Evolutionary conservation across 92 coral and sea anemone species (phyloP).

Genomic region (Scolanthus callimorphus): DNA sequence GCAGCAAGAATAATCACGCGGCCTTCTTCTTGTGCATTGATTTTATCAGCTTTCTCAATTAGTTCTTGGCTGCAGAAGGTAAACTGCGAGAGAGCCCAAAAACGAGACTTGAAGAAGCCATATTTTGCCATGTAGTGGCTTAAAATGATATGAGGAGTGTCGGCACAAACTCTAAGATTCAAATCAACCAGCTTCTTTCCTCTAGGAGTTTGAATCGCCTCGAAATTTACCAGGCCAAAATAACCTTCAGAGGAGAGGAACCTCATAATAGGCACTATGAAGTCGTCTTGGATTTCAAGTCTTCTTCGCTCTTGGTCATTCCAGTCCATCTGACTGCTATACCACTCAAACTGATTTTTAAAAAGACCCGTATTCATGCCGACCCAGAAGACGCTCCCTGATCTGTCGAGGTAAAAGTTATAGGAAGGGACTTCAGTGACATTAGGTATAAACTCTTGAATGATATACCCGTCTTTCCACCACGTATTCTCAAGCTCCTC

Average conservation of each 20-base stretch:
- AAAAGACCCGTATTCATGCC: slow-evolving; percentile 26
- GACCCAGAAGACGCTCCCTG: slow-evolving; percentile 40
- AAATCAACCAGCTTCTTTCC: slow-evolving; percentile 35
- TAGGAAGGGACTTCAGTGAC: slow-evolving; percentile 30
- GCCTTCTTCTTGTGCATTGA: not conserved
- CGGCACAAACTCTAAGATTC: slow-evolving; percentile 46
- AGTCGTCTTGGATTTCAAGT: slow-evolving; percentile 20
- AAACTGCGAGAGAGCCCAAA: not conserved
- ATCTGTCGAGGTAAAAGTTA: slow-evolving; percentile 33
- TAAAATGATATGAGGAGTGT: slow-evolving; percentile 32
- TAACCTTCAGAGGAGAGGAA: slow-evolving; percentile 33
- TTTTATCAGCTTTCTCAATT: slow-evolving; percentile 14
- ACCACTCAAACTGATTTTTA: slow-evolving; percentile 21
- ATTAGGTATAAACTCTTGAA: slow-evolving; percentile 27
- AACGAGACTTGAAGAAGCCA: slow-evolving; percentile 2
- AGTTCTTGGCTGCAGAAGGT: slow-evolving; percentile 3
- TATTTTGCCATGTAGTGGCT: slow-evolving; percentile 33
- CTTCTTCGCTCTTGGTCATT: slow-evolving; percentile 20
- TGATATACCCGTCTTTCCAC: slow-evolving; percentile 31
- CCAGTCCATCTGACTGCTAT: slow-evolving; percentile 22
- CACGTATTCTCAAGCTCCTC: slow-evolving; percentile 8
- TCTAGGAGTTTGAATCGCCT: slow-evolving; percentile 17
- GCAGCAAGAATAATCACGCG: not conserved
- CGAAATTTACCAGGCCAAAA: too few relatives aligned
- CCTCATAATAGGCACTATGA: slow-evolving; percentile 30